Conservation (phyloP, 2,888 invertebrate species). For the Agrochola macilenta region DNA sequence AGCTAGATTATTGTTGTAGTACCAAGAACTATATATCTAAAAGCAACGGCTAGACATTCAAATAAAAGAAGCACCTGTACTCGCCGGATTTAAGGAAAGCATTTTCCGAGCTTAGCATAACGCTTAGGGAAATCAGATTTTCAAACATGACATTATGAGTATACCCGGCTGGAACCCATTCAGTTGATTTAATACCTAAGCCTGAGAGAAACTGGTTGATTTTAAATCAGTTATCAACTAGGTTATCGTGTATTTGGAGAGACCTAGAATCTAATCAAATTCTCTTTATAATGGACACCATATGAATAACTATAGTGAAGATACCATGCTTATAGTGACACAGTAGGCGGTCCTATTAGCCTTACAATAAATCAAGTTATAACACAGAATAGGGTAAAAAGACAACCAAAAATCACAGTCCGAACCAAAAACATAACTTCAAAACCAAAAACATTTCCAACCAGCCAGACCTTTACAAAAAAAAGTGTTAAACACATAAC, state of each 20-base stretch:
- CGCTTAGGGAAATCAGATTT: constrained; percentile 44
- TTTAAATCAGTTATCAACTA: neutral
- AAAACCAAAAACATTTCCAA: constrained; percentile 35
- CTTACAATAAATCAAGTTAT: neutral
- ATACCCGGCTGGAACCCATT: neutral
- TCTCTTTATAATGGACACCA: neutral
- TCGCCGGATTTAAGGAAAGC: neutral
- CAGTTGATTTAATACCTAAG: neutral
- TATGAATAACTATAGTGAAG: too few species aligned
- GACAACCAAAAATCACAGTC: constrained; percentile 8
- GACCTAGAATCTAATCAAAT: neutral
- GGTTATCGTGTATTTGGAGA: neutral
- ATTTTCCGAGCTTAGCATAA: constrained; percentile 14
- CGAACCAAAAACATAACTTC: constrained; percentile 26
- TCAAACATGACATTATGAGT: constrained; percentile 10
- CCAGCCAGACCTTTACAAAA: constrained; percentile 36
- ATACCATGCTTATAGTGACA: neutral
- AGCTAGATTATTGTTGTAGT: neutral
- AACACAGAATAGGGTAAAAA: neutral
- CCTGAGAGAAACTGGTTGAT: too few species aligned
- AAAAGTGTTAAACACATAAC: constrained; percentile 55
- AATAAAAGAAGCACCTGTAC: neutral
- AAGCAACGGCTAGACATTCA: neutral
- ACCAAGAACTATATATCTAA: neutral
- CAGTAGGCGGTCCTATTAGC: neutral